Base-by-base conservation (phyloP, 2,888 invertebrate species). In the Polyommatus iphigenia region DNA sequence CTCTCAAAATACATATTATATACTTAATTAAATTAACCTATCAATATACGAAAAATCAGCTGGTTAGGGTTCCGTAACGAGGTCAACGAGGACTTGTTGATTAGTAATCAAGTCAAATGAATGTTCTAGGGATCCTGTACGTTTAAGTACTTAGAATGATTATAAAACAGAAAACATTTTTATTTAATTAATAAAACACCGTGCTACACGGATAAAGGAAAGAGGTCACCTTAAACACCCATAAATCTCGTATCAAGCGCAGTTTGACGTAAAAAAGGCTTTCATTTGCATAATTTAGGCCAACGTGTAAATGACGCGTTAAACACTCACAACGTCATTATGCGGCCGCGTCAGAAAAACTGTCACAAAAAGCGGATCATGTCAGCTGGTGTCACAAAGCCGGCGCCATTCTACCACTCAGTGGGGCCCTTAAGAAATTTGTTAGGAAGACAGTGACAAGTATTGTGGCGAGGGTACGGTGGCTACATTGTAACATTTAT, bases 301-400 rank as follows among this genome's bases (percentile, higher is more conserved):
- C 46, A 18, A 80, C 81, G 87, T 87, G 83, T 88, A 90, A 91
- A 91, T 90, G 91, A 87, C 89, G 88, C 88, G 89, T 90, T 91
- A 91, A 92, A 91, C 87, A 87, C 85, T 86, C 87, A 91, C 90
- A 87, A 88, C 89, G 86, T 90, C 84, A 91, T 91, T 90, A 90
- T 89, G 83, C 82, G 85, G 85, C 81, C 82, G 80, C 79, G 80
- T 79, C 81, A 87, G 84, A 90, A 89, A 90, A 90, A 89, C 82
- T 85, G 85, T 79, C 84, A 87, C 83, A 88, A 90, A 90, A 90
- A 90, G 82, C 80, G 82, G 80, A 84, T 87, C 86, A 87, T 87
- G 71, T 90, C 89, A 89, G 87, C 87, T 85, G 87, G 88, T 86
- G 81, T 80, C 85, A 91, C 91, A 91, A 91, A 86, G 82, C 86